Evolutionary conservation across 2,888 invertebrate genomes (phyloP).

Genomic region (Acanthosepion lycidas): DNA sequence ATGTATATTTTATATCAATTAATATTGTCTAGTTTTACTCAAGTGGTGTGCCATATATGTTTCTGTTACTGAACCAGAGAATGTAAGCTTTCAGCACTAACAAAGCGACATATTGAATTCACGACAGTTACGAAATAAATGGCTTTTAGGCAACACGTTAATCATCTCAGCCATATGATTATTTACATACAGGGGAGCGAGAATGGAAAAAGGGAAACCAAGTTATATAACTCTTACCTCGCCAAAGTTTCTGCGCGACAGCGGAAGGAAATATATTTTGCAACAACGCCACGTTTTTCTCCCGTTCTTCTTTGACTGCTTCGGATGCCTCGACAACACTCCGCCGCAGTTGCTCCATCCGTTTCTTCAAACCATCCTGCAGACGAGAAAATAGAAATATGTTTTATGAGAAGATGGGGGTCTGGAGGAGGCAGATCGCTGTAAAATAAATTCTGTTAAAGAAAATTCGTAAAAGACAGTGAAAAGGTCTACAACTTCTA

Average conservation of each 20-base stretch:
- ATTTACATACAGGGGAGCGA: not conserved
- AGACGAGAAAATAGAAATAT: not conserved
- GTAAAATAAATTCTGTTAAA: not conserved
- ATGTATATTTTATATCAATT: too few relatives aligned
- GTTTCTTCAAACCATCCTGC: constrained; percentile 79
- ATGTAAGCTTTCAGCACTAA: too few relatives aligned
- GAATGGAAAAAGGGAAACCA: not conserved
- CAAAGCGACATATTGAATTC: too few relatives aligned
- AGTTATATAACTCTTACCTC: constrained; percentile 80
- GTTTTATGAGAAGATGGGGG: not conserved
- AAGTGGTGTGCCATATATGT: too few relatives aligned
- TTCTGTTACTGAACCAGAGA: too few relatives aligned
- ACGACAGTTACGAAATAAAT: too few relatives aligned
- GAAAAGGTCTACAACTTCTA: too few relatives aligned
- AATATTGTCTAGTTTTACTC: too few relatives aligned
- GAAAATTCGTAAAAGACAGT: too few relatives aligned
- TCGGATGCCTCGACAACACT: constrained; percentile 94
- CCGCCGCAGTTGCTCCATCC: constrained; percentile 93
- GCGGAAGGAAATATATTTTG: constrained; percentile 96
- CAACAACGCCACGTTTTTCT: constrained; percentile 93
- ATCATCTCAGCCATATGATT: too few relatives aligned
- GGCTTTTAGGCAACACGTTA: too few relatives aligned
- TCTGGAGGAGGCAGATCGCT: not conserved
- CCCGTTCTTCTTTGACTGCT: constrained; percentile 92
- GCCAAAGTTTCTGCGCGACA: constrained; percentile 93